Evolutionary conservation across 2,888 invertebrate genomes (phyloP).

Genomic region (Chymomyza caudatula): DNA sequence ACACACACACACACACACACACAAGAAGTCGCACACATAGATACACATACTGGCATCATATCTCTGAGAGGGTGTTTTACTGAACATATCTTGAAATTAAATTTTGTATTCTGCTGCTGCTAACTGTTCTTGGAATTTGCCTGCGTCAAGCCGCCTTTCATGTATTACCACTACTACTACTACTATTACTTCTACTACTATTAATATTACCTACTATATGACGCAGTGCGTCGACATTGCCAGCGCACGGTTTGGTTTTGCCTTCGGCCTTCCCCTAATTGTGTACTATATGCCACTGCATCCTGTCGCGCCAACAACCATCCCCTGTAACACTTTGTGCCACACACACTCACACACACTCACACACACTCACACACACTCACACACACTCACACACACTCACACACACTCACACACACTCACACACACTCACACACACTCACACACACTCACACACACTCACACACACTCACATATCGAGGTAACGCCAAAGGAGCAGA

Average conservation of each 20-base stretch:
- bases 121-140: slow-evolving; percentile 49
- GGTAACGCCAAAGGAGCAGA: slow-evolving; percentile 25
- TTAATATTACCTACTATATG: slow-evolving; percentile 9
- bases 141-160: slow-evolving; percentile 27
- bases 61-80: background rate
- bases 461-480: background rate
- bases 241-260: background rate
- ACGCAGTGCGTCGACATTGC: slow-evolving; percentile 31
- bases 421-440: background rate
- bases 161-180: background rate
- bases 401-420: background rate
- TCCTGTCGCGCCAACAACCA: slow-evolving; percentile 25
- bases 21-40: background rate
- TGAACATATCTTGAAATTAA: slow-evolving; percentile 44
- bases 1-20: slow-evolving; percentile 8
- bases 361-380: background rate
- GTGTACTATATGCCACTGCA: slow-evolving; percentile 28
- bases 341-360: background rate
- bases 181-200: background rate
- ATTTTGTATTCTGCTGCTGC: slow-evolving; percentile 33
- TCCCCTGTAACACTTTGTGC: slow-evolving; percentile 41
- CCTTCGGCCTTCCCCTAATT: slow-evolving; percentile 49
- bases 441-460: background rate
- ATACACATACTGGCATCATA: slow-evolving; percentile 1
- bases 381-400: background rate